A percentile compares a stretch with the other conserved stretches of the same genome.
Conservation (phyloP, 2,113 vertebrate species). For the Gambusia holbrooki region DNA sequence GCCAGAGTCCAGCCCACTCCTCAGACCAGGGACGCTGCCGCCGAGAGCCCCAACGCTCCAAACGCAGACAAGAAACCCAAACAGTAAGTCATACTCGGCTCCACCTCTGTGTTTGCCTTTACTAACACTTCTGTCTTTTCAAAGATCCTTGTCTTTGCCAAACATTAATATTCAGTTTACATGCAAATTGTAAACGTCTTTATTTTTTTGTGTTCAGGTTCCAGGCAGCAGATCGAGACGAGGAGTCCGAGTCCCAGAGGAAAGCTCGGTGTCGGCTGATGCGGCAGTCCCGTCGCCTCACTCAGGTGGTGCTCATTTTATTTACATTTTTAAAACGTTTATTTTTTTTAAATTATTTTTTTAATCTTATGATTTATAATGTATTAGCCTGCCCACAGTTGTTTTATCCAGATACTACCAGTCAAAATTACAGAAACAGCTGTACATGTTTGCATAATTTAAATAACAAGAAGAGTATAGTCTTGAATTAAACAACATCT, state of each 20-base stretch:
- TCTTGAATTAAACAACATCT: too few species aligned
- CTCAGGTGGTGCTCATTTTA: conserved; percentile 80
- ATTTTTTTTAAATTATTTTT: not conserved
- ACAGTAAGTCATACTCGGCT: conserved; percentile 1
- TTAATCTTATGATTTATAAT: not conserved
- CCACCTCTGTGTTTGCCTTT: too few species aligned
- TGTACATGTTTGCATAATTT: too few species aligned
- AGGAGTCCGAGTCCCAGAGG: conserved; percentile 91
- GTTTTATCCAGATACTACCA: too few species aligned
- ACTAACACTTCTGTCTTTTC: not conserved
- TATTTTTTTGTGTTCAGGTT: conserved; percentile 76
- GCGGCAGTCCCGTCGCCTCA: conserved; percentile 90
- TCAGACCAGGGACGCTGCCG: conserved; percentile 67
- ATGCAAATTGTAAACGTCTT: too few species aligned
- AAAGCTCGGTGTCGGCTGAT: conserved; percentile 90
- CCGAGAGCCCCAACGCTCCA: conserved; percentile 76
- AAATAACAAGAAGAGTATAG: too few species aligned
- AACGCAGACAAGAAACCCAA: conserved; percentile 59
- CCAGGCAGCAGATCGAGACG: conserved; percentile 88
- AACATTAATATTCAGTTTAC: not conserved
- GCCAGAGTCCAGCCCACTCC: conserved; percentile 85
- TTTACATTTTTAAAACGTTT: too few species aligned
- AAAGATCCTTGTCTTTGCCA: too few species aligned
- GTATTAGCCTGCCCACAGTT: not conserved
- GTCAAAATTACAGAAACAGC: too few species aligned